Evolutionary conservation across 1,140 invertebrate species (phyloP).

Genomic region (Neelides sp.): DNA sequence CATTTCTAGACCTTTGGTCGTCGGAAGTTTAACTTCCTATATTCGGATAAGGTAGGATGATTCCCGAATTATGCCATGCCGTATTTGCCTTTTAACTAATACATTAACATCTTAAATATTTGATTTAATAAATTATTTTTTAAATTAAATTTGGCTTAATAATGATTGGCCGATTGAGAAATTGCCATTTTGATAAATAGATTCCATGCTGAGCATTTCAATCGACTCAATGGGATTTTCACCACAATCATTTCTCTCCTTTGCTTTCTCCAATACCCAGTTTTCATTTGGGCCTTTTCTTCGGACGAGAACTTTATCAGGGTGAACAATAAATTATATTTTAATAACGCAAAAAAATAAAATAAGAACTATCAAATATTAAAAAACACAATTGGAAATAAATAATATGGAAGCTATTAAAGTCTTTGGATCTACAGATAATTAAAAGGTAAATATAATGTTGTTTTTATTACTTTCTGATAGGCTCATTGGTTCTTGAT

Average conservation of each 20-base stretch:
- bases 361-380: neutral
- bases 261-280: constrained; percentile 12
- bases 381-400: neutral
- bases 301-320: neutral
- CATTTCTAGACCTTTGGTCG: constrained; percentile 13
- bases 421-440: neutral
- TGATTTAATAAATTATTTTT: neutral
- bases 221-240: constrained; percentile 23
- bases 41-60: constrained; percentile 20
- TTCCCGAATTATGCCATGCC: no score
- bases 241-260: constrained; percentile 19
- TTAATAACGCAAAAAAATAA: neutral
- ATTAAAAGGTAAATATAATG: neutral
- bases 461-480: neutral
- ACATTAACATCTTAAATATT: no score
- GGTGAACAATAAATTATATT: neutral
- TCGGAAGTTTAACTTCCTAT: constrained; percentile 16
- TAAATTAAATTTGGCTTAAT: neutral
- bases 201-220: constrained; percentile 24
- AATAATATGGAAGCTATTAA: neutral
- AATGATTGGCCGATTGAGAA: neutral
- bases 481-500: constrained; percentile 15
- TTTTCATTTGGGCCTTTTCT: constrained; percentile 20
- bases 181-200: constrained; percentile 11
- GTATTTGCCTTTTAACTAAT: no score